phyloP scores from a whole-genome alignment of 2,113 vertebrate genomes.

The cat (Felis catus) region F.catus_Fca126_mat1.0 CM031414.1:36742001-36742500 shows the following conservation, averaged over 20 bases:
- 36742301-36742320: background rate
- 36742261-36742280: background rate
- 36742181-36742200: background rate
- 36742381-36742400: background rate
- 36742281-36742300: slow-evolving; percentile 23
- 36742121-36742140: background rate
- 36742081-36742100: background rate
- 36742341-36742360: background rate
- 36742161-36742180: background rate
- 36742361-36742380: background rate
- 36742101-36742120: background rate
- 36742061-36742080: background rate
- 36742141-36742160: background rate
- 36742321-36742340: background rate
- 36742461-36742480: background rate
- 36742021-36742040: background rate
- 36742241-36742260: background rate
- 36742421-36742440: background rate
- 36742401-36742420: background rate
- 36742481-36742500: background rate
- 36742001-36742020: background rate
- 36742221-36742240: background rate
- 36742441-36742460: background rate
- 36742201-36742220: background rate
- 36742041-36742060: background rate